Evolutionary conservation across 2,888 invertebrate species (phyloP), one percentile per base, ranked within the genome.

Genomic region (Sinhomidia bicolor): DNA sequence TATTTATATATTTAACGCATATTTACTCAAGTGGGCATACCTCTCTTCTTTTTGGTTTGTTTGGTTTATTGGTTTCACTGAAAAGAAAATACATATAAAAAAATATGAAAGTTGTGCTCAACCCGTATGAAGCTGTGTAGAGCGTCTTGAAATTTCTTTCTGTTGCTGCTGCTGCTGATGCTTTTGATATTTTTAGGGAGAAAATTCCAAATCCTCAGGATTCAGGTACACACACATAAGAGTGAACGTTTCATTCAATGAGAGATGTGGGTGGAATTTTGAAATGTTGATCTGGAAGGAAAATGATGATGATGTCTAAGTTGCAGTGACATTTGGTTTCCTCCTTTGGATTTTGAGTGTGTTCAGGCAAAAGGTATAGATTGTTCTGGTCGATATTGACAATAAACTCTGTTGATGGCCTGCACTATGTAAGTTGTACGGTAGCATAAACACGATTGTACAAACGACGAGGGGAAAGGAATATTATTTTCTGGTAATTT

Each of bases 181-280:
- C 29, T n/a, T 23, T 81, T 47, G 23, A 51, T 84, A 84, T 60
- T 85, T 78, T 65, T 20, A 17, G 54, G 65, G 54, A 68, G 71
- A 36, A 57, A 80, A 86, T 79, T n/a, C 54, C 80, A 54, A 26
- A 60, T 68, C 51, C 51, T 10, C 12, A 36, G 54, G 44, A 26
- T 74, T 47, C 74, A 74, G 74, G 74, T 74, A 74, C 26, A n/a
- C n/a, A n/a, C n/a, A n/a, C n/a, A 29, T 62, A 57, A 20, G 57
- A n/a, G 36, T 32, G 32, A 17, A 47, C 74, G 41, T 71, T 36
- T 71, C 26, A 41, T 71, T 71, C 10, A 62, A 85, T 62, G 57
- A 57, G 80, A 51, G 80, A 80, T 86, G 86, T 86, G 86, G 79
- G 71, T 54, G 57, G 86, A 86, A 86, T 86, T 65, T 86, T 86